phyloP scores from a whole-genome alignment of 2,888 invertebrate genomes.

The Troglohyphantes excavatus region DNA sequence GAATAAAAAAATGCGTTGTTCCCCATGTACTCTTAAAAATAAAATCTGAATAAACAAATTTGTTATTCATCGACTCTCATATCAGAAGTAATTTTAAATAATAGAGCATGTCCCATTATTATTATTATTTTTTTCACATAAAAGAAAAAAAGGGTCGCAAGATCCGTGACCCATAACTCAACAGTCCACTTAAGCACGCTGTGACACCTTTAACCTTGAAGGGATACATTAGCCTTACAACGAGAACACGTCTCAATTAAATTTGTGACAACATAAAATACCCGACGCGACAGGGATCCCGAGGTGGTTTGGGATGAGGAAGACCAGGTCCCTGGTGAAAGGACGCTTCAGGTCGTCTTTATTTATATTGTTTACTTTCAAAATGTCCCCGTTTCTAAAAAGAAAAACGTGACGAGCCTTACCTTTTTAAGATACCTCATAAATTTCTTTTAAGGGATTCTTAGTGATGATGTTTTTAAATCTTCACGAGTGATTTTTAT shows the following conservation, averaged over 20 bases:
- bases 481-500: background rate
- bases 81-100: background rate
- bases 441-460: background rate
- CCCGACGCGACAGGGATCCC: background rate
- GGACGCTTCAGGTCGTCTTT: background rate
- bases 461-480: background rate
- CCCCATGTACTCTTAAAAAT: no score
- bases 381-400: background rate
- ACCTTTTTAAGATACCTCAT: background rate
- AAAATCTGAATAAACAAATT: no score
- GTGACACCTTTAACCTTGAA: background rate
- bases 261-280: slow-evolving; percentile 9
- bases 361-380: background rate
- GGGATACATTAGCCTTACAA: background rate
- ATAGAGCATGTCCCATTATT: background rate
- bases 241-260: slow-evolving; percentile 6
- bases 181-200: background rate
- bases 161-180: background rate
- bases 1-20: no score
- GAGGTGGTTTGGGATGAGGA: background rate
- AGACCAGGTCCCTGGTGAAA: background rate
- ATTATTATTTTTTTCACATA: background rate
- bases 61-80: no score
- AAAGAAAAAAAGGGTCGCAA: background rate
- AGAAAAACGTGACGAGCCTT: no score